Conservation (phyloP, 2,888 invertebrate species). For the Tridacna gigas region DNA sequence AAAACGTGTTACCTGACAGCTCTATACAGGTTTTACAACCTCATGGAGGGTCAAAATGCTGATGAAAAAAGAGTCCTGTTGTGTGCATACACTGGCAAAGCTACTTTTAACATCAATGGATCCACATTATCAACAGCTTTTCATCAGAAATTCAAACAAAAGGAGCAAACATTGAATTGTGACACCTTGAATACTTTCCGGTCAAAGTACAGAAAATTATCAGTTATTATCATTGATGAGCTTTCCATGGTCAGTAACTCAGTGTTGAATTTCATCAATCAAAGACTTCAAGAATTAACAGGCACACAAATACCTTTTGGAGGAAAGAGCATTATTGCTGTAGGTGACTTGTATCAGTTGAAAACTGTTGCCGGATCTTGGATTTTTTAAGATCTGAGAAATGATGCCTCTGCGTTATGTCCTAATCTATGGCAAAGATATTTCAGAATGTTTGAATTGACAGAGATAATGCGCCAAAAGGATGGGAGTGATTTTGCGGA, state of each 20-base stretch:
- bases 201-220: constrained; percentile 21
- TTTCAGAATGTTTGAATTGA: constrained; percentile 54
- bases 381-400: constrained; percentile 54
- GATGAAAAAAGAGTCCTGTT: constrained; percentile 41
- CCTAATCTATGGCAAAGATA: constrained; percentile 56
- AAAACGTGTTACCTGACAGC: constrained; percentile 14
- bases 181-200: constrained; percentile 30
- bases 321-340: constrained; percentile 55
- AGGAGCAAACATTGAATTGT: constrained; percentile 17
- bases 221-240: constrained; percentile 22
- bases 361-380: constrained; percentile 55
- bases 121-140: constrained; percentile 38
- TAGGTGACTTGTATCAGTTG: constrained; percentile 65
- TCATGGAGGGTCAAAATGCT: constrained; percentile 36
- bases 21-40: constrained; percentile 26
- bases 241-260: constrained; percentile 34
- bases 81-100: constrained; percentile 56
- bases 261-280: constrained; percentile 51
- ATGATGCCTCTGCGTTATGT: constrained; percentile 35
- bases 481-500: constrained; percentile 56
- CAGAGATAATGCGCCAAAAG: constrained; percentile 61
- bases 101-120: constrained; percentile 41
- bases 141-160: constrained; percentile 27
- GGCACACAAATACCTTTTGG: constrained; percentile 61
- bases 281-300: constrained; percentile 54